Base-by-base conservation (phyloP, 2,797 vertebrate genomes). In the Acipenser ruthenus region DNA sequence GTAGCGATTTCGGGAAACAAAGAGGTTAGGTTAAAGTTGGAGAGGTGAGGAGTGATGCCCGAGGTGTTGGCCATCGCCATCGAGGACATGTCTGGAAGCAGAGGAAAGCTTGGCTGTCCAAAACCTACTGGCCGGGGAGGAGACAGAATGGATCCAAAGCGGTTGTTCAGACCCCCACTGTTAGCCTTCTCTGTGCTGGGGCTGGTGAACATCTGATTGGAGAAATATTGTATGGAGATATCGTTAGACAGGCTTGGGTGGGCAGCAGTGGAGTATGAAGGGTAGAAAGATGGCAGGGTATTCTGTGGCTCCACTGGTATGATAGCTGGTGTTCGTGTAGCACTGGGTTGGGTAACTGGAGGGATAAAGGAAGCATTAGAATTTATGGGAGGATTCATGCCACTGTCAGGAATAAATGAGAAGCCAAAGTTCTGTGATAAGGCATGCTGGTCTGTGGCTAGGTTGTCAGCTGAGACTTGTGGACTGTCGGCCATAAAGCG, bases 171-270 rank as follows among this genome's bases (percentile, higher is more conserved):
- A 1, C 91, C 89, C 89, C 95, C 88, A 10, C 89, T 77, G 58
- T 89, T 94, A 0, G 91, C 87, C 74, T 99, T 99, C 79, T 99
- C 96, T 0, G 93, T 87, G 70, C 87, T 90, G 11, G 96, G 95
- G 84, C 96, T 97, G 62, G 93, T 92, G 84, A 99, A 99, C 93
- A 98, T 99, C 69, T 98, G 97, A 77, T 99, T 99, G 66, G 97
- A 88, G 71, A 99, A 99, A 77, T 99, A 99, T 65, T 95, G 94
- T 63, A 99, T 88, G 8, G 95, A 93, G 80, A 99, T 93, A 67
- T 99, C 97, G 53, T 95, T 96, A 72, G 96, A 87, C 63, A 99
- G 90, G 73, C 93, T 94, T 64, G 97, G 97, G 73, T 98, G 97
- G 68, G 96, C 93, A n/a, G 97, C 96, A 37, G 96, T 94, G 50